Conservation (phyloP, 2,888 invertebrate species). For the Stomorhina lunata region DNA sequence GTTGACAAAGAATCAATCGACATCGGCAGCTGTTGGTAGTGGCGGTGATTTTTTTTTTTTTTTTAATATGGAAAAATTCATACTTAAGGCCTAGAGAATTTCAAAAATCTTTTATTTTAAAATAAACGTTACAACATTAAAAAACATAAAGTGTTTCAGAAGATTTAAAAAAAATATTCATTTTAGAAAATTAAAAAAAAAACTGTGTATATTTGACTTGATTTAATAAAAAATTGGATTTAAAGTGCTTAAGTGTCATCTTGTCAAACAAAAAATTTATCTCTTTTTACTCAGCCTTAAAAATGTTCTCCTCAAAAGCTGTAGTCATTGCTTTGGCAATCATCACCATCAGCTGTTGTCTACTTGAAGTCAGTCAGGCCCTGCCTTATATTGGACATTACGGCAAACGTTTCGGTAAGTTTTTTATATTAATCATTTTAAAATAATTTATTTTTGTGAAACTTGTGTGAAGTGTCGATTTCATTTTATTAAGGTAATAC, state of each 20-base stretch:
- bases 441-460: background rate
- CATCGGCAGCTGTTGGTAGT: background rate
- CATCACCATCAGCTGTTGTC: slow-evolving; percentile 67
- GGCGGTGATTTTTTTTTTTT: background rate
- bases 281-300: slow-evolving; percentile 51
- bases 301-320: slow-evolving; percentile 69
- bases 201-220: slow-evolving; percentile 32
- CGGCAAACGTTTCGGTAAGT: slow-evolving; percentile 78
- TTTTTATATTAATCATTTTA: background rate
- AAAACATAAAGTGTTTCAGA: slow-evolving; percentile 29
- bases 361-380: slow-evolving; percentile 68
- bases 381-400: slow-evolving; percentile 77
- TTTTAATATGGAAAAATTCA: slow-evolving; percentile 17
- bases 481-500: background rate
- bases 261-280: background rate
- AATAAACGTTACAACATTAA: slow-evolving; percentile 41
- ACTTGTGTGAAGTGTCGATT: background rate
- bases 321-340: slow-evolving; percentile 68
- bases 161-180: background rate
- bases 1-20: slow-evolving; percentile 30
- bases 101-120: slow-evolving; percentile 39
- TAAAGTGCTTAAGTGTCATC: background rate
- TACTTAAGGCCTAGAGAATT: slow-evolving; percentile 48
- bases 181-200: background rate
- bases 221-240: background rate